These are phyloP conservation scores for Pimephales promelas DNA, from an alignment of 2,113 vertebrate genomes.

Conservation along the genomic window DNA sequence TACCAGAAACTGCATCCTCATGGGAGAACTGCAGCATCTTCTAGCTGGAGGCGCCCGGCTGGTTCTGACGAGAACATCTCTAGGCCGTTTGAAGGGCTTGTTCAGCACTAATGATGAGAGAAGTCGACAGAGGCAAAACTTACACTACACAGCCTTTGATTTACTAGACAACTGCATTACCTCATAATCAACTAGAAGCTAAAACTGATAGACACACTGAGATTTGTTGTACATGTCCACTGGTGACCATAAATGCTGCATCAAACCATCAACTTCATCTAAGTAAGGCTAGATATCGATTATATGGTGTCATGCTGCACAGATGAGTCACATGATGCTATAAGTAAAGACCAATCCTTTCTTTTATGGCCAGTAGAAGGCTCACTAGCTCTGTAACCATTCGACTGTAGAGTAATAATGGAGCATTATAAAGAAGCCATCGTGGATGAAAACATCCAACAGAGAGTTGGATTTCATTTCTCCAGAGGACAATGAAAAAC, in stretches of 20 bases:
- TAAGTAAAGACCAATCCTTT: not conserved
- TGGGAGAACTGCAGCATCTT: not conserved
- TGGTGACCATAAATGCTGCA: not conserved
- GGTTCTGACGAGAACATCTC: conserved; percentile 1
- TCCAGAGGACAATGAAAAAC: not conserved
- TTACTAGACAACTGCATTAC: not conserved
- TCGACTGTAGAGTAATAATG: not conserved
- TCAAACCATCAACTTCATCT: not conserved
- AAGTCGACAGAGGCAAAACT: not conserved
- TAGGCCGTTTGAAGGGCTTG: not conserved
- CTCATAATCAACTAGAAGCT: conserved; percentile 18
- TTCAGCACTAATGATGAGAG: conserved; percentile 36
- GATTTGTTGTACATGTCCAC: not conserved
- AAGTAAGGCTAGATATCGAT: conserved; percentile 9
- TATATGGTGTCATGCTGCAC: not conserved
- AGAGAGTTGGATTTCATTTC: not conserved
- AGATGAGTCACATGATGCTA: conserved; percentile 9
- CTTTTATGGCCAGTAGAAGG: not conserved
- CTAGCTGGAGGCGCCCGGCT: conserved; percentile 8
- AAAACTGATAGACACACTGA: not conserved
- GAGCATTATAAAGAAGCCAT: not conserved
- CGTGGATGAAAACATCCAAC: not conserved
- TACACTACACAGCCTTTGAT: not conserved
- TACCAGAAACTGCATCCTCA: conserved; percentile 2
- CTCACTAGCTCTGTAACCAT: not conserved